Conservation (phyloP, 2,113 vertebrate species). For the Eptatretus burgeri region DNA sequence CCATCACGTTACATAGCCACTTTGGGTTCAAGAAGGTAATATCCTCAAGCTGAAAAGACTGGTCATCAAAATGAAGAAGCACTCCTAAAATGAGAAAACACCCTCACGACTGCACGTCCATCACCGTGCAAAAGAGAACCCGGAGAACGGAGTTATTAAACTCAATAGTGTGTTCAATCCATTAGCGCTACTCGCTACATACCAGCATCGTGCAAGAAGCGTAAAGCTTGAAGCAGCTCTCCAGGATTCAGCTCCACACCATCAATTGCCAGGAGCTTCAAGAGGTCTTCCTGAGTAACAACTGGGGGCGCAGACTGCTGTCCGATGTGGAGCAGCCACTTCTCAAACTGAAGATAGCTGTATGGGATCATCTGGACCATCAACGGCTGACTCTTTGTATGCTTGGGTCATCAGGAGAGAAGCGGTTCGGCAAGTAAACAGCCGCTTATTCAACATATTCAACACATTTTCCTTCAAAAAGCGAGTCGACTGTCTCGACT, state of each 20-base stretch:
- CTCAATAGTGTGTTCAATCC: not conserved
- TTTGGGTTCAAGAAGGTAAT: conserved; percentile 74
- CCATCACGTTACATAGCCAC: conserved; percentile 80
- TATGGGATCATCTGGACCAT: conserved; percentile 82
- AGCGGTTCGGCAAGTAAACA: too few relatives aligned
- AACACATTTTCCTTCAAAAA: conserved; percentile 9
- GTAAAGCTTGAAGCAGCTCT: conserved; percentile 53
- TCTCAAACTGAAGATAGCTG: conserved; percentile 70
- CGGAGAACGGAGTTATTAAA: not conserved
- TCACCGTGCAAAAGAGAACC: not conserved
- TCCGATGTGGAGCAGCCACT: conserved; percentile 36
- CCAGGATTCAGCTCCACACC: conserved; percentile 59
- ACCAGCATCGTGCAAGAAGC: conserved; percentile 86
- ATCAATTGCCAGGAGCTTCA: conserved; percentile 41
- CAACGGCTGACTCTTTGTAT: conserved; percentile 71
- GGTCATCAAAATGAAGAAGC: conserved; percentile 73
- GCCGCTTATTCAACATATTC: conserved; percentile 12
- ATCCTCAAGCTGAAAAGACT: conserved; percentile 50
- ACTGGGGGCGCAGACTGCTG: conserved; percentile 31
- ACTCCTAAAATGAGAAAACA: conserved; percentile 26
- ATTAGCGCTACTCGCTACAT: not conserved
- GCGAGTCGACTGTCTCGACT: conserved; percentile 5
- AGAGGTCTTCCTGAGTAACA: conserved; percentile 28
- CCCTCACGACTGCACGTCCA: not conserved
- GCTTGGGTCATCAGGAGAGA: not conserved